Base-by-base conservation (phyloP, 2,797 vertebrate genomes). In the Hippocampus kuda region DNA sequence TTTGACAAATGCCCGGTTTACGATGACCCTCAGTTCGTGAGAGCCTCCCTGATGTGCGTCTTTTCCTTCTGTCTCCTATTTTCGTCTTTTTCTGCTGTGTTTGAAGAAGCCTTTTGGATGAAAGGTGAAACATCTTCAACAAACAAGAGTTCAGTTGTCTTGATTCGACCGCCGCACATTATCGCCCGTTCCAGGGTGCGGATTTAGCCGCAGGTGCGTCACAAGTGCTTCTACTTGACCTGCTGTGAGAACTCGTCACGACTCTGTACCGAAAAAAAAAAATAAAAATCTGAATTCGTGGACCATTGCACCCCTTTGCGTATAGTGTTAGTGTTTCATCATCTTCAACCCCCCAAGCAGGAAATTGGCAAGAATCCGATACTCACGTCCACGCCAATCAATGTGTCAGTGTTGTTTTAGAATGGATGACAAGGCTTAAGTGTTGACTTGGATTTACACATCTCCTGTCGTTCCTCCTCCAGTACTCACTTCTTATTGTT, bases 401-500 rank as follows among this genome's bases (percentile, higher is more conserved):
- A 76, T 82, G 79, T 75, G 78, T 74, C 75, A 59, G 20, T 79
- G 69, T 38, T 75, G 86, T 82, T 89, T 88, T 89, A 86, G 80
- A 90, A 91, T 90, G 89, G 90, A 91, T 91, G 90, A 81, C 89
- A 77, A 88, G 90, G 89, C 90, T 91, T 77, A 90, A 86, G 89
- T 88, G 89, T 90, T 89, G 89, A 86, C 85, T 87, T 84, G 77
- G 82, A 83, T 75, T 79, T 84, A 74, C 65, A 64, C 76, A 67
- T 56, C 49, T 72, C 69, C 48, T 66, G 78, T 77, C 71, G 78
- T 80, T 74, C 53, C 61, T 60, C 70, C 42, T 62, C 48, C 0
- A 74, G 24, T 84, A 92, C 94, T 95, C 86, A 97, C 95, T 96
- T 96, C 84, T 94, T 92, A 83, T 95, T 94, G 34, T 94, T 95